phyloP scores from a whole-genome alignment of 2,888 invertebrate species.

The Busseola fusca region DNA sequence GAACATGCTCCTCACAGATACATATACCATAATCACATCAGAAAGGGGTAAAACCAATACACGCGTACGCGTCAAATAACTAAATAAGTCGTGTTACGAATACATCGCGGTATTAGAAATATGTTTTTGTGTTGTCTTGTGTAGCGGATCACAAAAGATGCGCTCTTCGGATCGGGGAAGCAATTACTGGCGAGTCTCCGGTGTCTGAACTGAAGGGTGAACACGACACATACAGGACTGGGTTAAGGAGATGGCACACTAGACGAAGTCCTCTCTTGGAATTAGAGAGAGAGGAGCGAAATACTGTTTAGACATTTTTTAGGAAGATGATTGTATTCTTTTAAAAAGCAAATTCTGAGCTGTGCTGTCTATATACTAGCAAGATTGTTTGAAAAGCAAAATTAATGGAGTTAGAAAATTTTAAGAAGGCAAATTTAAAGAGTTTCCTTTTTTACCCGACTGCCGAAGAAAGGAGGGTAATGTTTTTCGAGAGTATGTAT shows the following conservation, averaged over 20 bases:
- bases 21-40: conserved; percentile 20
- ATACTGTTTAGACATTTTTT: background rate
- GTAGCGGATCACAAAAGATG: conserved; percentile 74
- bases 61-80: conserved; percentile 37
- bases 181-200: conserved; percentile 77
- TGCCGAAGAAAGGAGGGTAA: no score
- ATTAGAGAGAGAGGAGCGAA: background rate
- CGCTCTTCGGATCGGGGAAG: conserved; percentile 73
- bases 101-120: conserved; percentile 65
- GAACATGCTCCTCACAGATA: background rate
- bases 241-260: conserved; percentile 63
- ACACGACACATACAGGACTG: conserved; percentile 71
- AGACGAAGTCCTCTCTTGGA: background rate
- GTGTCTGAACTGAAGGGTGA: conserved; percentile 75
- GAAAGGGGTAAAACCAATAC: conserved; percentile 43
- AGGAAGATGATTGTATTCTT: background rate
- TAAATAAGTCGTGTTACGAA: conserved; percentile 50
- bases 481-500: no score
- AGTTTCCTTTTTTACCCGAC: no score
- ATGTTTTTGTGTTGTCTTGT: conserved; percentile 76
- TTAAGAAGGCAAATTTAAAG: no score
- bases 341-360: no score
- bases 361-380: background rate
- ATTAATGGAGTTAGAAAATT: background rate
- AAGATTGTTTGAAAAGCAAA: background rate